phyloP scores from a whole-genome alignment of 30 jellyfish, hydroid and myxozoan genomes.

The Aurelia aurita complex sp. Pacific region DNA sequence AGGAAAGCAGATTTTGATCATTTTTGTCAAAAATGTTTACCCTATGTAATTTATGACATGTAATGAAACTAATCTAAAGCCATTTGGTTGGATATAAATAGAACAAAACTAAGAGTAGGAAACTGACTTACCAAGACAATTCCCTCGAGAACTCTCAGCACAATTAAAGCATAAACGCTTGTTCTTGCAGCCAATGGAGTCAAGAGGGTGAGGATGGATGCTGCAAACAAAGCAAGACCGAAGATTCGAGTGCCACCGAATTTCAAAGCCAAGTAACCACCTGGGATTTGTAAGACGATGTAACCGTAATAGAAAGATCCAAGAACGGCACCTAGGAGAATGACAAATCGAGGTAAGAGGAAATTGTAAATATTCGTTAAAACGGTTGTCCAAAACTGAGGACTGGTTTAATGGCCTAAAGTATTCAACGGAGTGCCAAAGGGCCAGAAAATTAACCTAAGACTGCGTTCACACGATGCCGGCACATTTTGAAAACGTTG shows the following conservation, averaged over 20 bases:
- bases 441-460: too few species aligned
- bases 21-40: too few species aligned
- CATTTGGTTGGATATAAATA: not conserved
- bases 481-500: too few species aligned
- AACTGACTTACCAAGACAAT: conserved; percentile 85
- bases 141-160: conserved; percentile 94
- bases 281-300: conserved; percentile 98
- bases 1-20: too few species aligned
- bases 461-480: too few species aligned
- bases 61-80: too few species aligned
- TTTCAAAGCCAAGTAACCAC: conserved; percentile 97
- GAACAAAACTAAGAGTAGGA: not conserved
- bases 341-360: not conserved
- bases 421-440: too few species aligned
- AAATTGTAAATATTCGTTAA: too few species aligned
- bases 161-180: conserved; percentile 95
- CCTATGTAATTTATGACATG: conserved; percentile 1
- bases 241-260: conserved; percentile 99
- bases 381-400: too few species aligned
- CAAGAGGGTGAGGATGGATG: conserved; percentile 91
- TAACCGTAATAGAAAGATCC: conserved; percentile 99
- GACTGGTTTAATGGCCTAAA: too few species aligned
- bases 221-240: conserved; percentile 93
- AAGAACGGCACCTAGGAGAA: conserved; percentile 88
- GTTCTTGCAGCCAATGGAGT: conserved; percentile 98